Evolutionary conservation across 2,888 invertebrate species (phyloP), one percentile per base, ranked within the genome.

Genomic region (Itoplectis maculator): DNA sequence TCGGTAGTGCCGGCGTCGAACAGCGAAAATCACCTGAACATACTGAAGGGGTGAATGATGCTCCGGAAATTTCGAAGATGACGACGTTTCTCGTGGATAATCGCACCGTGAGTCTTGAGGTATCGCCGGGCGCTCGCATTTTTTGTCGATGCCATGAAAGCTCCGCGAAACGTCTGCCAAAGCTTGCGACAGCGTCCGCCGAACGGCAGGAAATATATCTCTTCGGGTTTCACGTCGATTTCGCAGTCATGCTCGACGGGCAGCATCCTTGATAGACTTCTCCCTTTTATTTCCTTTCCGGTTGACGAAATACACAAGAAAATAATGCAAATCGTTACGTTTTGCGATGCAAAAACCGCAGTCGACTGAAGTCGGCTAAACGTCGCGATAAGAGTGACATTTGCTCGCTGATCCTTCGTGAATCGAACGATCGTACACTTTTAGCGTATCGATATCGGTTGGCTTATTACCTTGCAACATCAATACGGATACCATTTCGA

Each of bases 41-140:
- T 68, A 86, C 92, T 92, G 75, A 92, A 92, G 2, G 92, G 92
- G 78, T 92, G 92, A 83, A 92, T 90, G 3, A 90, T 86, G 42
- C 84, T 35, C 5, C 61, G 84, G 72, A 89, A 85, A 65, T 88
- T 85, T 63, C 84, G 85, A 40, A 90, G 84, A 65, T 92, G 92
- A 13, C 89, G 88, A 73, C 88, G 87, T 80, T 88, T 90, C 79
- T 92, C 92, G 49, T 86, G 83, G 49, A 88, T 82, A 68, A 91
- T 88, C 4, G 90, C 88, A 23, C 89, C 89, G 4, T 82, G 88
- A 85, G 92, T 92, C 13, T 91, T 89, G 13, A 93, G 88, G 80
- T 89, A 90, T 82, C 89, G 89, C 23, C 83, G 88, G 7, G 92
- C 90, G 35, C 85, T 87, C 29, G 89, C 90, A 86, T 91, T 91